phyloP scores from a whole-genome alignment of 2,888 invertebrate species.

The Dynastes tityus region DNA sequence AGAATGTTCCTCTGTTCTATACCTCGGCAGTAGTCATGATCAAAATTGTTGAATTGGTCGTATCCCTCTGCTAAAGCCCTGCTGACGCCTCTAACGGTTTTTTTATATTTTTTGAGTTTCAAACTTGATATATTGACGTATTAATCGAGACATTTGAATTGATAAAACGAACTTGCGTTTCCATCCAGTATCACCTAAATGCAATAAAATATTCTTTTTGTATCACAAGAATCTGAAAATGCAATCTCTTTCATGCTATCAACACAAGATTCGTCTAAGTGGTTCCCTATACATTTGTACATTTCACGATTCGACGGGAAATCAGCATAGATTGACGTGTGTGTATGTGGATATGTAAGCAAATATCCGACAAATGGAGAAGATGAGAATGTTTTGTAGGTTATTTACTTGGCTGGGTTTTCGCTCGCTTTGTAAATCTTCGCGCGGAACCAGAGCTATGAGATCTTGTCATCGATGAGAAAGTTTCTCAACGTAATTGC shows the following conservation, averaged over 20 bases:
- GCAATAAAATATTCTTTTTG: no score
- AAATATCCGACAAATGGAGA: background rate
- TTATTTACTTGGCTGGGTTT: conserved; percentile 20
- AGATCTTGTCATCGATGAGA: conserved; percentile 18
- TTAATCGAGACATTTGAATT: no score
- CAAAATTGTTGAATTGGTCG: no score
- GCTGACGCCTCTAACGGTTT: no score
- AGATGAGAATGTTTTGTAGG: conserved; percentile 23
- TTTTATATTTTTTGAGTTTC: no score
- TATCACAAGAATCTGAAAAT: background rate
- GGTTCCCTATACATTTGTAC: conserved; percentile 20
- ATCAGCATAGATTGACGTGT: conserved; percentile 27
- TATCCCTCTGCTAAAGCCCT: no score
- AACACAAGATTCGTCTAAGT: background rate
- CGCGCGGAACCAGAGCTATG: background rate
- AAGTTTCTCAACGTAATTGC: background rate
- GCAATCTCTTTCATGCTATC: conserved; percentile 17
- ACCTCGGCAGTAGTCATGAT: no score
- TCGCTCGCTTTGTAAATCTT: conserved; percentile 2
- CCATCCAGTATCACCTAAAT: no score
- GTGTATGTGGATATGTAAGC: conserved; percentile 3
- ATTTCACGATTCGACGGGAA: conserved; percentile 21
- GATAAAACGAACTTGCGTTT: no score
- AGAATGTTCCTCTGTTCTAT: no score
- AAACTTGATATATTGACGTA: no score